Evolutionary conservation across 2,113 vertebrate genomes (phyloP).

Genomic region (Aleadryas rufinucha): DNA sequence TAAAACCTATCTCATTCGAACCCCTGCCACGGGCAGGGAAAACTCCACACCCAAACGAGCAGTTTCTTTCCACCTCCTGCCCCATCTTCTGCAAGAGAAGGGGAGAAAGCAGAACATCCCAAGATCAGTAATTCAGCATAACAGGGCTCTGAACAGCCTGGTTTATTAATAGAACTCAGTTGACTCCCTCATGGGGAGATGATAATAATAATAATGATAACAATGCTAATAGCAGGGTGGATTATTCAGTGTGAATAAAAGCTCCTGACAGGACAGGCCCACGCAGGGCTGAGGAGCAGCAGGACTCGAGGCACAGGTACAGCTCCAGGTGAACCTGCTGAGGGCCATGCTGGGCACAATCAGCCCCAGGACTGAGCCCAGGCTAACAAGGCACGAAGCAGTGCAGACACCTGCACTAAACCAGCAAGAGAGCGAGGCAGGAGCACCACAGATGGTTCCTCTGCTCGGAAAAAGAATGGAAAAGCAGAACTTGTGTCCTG

Average conservation of each 20-base stretch:
- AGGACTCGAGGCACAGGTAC: background rate
- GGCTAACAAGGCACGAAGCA: background rate
- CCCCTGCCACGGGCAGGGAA: background rate
- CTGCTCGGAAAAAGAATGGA: background rate
- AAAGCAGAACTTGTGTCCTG: background rate
- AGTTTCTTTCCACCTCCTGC: background rate
- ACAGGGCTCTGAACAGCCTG: background rate
- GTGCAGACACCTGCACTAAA: slow-evolving; percentile 42
- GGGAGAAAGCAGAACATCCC: background rate
- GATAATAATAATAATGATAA: background rate
- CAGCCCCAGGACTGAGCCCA: background rate
- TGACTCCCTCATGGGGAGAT: background rate
- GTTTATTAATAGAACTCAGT: background rate
- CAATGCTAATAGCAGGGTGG: background rate
- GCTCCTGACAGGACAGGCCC: background rate
- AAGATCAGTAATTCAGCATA: background rate
- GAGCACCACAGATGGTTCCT: slow-evolving; percentile 21
- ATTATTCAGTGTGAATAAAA: background rate
- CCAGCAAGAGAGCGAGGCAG: background rate
- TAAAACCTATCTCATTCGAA: background rate
- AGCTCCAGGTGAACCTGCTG: background rate
- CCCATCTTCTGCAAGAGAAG: background rate
- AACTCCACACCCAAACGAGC: accelerated
- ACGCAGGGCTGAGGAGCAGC: background rate
- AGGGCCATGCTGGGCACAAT: background rate